Conservation (phyloP, 1,140 invertebrate genomes). For the Drosophila auraria region DNA sequence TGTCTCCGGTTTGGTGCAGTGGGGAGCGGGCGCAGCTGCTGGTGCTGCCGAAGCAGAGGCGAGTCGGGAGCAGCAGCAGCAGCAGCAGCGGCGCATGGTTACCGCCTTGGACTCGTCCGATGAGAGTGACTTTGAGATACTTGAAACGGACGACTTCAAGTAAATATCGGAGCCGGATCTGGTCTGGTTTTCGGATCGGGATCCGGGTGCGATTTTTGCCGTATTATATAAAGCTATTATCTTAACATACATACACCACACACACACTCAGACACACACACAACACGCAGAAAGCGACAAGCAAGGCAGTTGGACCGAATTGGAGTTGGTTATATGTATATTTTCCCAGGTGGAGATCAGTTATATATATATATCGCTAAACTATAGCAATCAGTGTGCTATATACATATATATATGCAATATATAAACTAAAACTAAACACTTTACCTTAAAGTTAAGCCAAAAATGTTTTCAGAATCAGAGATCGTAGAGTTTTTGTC, state of each 20-base stretch:
- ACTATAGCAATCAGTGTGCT: constrained; percentile 22
- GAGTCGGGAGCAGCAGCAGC: constrained; percentile 17
- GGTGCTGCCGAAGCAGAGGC: constrained; percentile 7
- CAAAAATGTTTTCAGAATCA: constrained; percentile 21
- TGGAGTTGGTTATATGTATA: constrained; percentile 31
- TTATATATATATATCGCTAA: constrained; percentile 16
- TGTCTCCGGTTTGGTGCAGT: constrained; percentile 69
- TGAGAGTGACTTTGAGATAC: constrained; percentile 84
- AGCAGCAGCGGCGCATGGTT: constrained; percentile 54
- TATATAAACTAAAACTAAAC: constrained; percentile 8
- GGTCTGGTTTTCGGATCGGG: constrained; percentile 10
- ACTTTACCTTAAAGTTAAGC: constrained; percentile 12
- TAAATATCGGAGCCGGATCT: constrained; percentile 42
- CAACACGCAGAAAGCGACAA: not conserved
- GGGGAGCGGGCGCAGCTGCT: constrained; percentile 35
- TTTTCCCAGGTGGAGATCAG: constrained; percentile 48
- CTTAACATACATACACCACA: constrained; percentile 42
- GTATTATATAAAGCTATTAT: constrained; percentile 75
- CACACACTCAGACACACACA: constrained; percentile 25
- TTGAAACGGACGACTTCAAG: constrained; percentile 80
- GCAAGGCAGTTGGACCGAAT: not conserved
- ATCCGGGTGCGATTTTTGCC: constrained; percentile 15
- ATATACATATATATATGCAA: constrained; percentile 14
- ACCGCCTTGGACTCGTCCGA: constrained; percentile 76
- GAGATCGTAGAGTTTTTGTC: not conserved